phyloP scores from a whole-genome alignment of 1,140 invertebrate genomes.

The Bombus ignitus region DNA sequence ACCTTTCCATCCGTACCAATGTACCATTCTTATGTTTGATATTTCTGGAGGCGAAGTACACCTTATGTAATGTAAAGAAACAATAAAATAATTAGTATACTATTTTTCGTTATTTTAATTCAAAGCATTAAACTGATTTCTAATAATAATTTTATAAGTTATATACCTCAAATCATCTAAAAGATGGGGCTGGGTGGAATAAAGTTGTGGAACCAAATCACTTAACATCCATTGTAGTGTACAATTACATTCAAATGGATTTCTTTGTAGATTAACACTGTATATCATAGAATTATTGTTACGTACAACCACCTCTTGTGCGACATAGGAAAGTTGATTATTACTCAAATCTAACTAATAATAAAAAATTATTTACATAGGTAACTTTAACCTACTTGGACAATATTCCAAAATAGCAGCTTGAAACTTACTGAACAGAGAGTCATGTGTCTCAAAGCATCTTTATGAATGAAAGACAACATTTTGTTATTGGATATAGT shows the following conservation, averaged over 20 bases:
- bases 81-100: constrained; percentile 18
- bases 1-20: constrained; percentile 75
- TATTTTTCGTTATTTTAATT: background rate
- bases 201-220: constrained; percentile 70
- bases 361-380: constrained; percentile 22
- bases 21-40: constrained; percentile 69
- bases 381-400: background rate
- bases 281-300: constrained; percentile 35
- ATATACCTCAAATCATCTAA: constrained; percentile 74
- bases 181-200: constrained; percentile 59
- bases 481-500: constrained; percentile 68
- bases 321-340: constrained; percentile 70
- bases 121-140: constrained; percentile 20
- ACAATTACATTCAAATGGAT: constrained; percentile 78
- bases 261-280: constrained; percentile 75
- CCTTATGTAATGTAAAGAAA: constrained; percentile 51
- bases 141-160: constrained; percentile 6
- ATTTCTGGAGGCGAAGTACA: constrained; percentile 68
- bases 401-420: constrained; percentile 12
- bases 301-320: constrained; percentile 48
- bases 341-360: constrained; percentile 75
- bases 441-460: constrained; percentile 63
- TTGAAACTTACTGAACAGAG: constrained; percentile 75
- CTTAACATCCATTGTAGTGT: constrained; percentile 76
- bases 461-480: constrained; percentile 61